phyloP scores from a whole-genome alignment of 2,888 invertebrate genomes.

The Parnassius mnemosyne region DNA sequence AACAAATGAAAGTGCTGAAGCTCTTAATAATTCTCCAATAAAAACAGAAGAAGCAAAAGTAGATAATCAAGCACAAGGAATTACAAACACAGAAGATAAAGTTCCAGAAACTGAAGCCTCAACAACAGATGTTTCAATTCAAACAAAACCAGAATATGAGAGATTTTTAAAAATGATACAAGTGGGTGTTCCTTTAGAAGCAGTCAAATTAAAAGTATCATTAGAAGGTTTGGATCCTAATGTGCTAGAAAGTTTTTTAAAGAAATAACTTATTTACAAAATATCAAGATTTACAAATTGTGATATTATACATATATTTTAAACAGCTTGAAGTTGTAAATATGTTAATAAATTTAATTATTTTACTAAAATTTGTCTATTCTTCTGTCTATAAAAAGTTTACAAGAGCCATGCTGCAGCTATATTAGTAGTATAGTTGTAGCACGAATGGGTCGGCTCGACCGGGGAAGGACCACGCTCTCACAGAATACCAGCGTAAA shows the following conservation, averaged over 20 bases:
- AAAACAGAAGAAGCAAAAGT: conserved; percentile 30
- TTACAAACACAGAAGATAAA: conserved; percentile 18
- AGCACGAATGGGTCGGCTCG: too few species aligned
- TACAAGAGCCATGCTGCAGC: too few species aligned
- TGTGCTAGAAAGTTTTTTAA: conserved; percentile 79
- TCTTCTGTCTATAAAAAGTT: too few species aligned
- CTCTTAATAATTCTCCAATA: conserved; percentile 19
- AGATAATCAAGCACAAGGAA: conserved; percentile 25
- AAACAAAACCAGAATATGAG: conserved; percentile 84
- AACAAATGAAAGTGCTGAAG: conserved; percentile 9
- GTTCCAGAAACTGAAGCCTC: conserved; percentile 12
- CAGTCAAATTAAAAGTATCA: conserved; percentile 90
- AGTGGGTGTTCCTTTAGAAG: conserved; percentile 91
- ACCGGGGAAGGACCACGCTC: too few species aligned
- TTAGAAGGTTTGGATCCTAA: conserved; percentile 90
- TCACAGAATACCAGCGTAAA: too few species aligned
- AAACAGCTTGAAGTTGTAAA: too few species aligned
- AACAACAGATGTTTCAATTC: conserved; percentile 38
- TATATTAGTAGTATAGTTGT: too few species aligned
- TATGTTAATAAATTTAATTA: too few species aligned
- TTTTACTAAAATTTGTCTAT: too few species aligned
- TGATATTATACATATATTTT: too few species aligned
- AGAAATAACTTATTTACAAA: conserved; percentile 37
- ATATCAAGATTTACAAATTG: too few species aligned
- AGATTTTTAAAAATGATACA: conserved; percentile 94